Percentiles rank a stretch among this genome's conserved stretches.
Conservation (phyloP, 2,113 vertebrate genomes). For the Alectura lathami region DNA sequence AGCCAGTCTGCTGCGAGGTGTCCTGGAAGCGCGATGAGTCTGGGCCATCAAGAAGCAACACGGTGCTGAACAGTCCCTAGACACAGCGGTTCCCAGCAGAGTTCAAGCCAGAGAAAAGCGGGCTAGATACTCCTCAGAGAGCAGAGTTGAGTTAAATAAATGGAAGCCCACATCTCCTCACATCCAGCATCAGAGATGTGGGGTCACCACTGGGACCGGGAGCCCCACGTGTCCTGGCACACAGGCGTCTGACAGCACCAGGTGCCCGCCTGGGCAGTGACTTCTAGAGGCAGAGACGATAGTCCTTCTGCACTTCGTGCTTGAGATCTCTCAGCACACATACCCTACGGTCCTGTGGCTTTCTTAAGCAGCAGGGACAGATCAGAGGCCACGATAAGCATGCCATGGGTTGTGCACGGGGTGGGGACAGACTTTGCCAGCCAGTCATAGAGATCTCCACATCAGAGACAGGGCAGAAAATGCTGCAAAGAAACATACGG, state of each 20-base stretch:
- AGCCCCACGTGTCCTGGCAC: rapidly evolving
- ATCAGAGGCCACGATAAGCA: not conserved
- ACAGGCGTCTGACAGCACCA: not conserved
- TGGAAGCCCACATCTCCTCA: not conserved
- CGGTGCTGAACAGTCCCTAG: not conserved
- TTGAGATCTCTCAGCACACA: not conserved
- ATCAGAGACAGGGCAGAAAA: not conserved
- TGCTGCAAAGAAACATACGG: rapidly evolving
- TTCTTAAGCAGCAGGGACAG: not conserved
- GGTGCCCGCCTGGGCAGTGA: not conserved
- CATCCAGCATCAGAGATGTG: not conserved
- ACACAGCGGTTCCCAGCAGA: not conserved
- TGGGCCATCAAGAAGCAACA: not conserved
- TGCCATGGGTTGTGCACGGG: rapidly evolving
- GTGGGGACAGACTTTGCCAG: not conserved
- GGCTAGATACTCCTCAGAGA: not conserved
- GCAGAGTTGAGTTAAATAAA: not conserved
- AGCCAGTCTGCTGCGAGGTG: rapidly evolving
- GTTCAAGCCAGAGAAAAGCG: not conserved
- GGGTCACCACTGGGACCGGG: not conserved
- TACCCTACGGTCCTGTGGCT: not conserved
- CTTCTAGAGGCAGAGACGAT: not conserved
- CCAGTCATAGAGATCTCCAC: not conserved
- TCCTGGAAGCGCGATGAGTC: not conserved
- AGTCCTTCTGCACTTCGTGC: not conserved